Evolutionary conservation across 2,113 vertebrate species (phyloP).

Genomic region (Bubo bubo): DNA sequence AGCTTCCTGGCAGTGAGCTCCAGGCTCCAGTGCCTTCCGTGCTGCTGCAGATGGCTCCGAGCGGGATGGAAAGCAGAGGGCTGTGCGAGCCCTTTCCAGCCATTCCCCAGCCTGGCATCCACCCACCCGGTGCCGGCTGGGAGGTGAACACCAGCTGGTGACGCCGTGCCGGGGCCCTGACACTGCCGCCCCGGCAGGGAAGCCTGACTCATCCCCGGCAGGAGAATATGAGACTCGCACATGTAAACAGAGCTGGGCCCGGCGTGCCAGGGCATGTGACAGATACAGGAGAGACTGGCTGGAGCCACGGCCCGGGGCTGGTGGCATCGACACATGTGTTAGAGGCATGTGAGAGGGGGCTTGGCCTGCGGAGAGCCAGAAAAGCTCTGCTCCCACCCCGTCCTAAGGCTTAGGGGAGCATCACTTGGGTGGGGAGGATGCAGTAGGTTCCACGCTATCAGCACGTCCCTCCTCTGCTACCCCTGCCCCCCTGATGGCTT

Average conservation of each 20-base stretch:
- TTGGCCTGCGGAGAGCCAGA: background rate
- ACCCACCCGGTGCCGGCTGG: fast-evolving
- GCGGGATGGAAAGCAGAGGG: background rate
- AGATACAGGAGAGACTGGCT: background rate
- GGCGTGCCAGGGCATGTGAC: background rate
- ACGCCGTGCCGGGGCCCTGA: background rate
- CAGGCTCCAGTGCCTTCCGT: background rate
- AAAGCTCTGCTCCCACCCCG: fast-evolving
- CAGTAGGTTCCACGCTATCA: fast-evolving
- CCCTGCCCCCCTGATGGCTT: fast-evolving
- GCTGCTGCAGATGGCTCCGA: background rate
- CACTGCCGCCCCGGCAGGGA: background rate
- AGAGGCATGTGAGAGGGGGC: background rate
- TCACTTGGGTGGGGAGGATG: background rate
- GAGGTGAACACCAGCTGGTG: background rate
- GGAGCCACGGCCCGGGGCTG: background rate
- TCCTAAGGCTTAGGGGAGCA: background rate
- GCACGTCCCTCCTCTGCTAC: background rate
- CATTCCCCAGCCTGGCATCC: background rate
- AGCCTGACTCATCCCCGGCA: constrained; percentile 14
- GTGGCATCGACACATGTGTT: background rate
- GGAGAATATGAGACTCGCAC: background rate
- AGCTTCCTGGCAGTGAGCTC: constrained; percentile 15
- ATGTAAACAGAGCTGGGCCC: background rate
- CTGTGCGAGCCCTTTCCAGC: background rate